Base-by-base conservation (phyloP, 2,888 invertebrate species). In the Sepiola atlantica region DNA sequence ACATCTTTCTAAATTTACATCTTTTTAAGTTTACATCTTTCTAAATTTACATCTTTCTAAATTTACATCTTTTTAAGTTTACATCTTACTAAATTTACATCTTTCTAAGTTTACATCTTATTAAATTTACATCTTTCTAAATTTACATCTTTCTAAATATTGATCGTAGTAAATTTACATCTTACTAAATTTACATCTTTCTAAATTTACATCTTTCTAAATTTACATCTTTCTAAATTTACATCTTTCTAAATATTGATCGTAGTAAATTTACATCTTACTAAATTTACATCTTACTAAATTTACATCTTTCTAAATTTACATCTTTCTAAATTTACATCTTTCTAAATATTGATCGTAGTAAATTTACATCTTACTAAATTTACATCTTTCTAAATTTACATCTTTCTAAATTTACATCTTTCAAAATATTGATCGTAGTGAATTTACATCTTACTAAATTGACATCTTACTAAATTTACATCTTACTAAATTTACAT, bases 91-190 rank as follows among this genome's bases (percentile, higher is more conserved):
- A 97, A 96, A 95, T 20, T 24, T 55, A 54, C 94, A n/a, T 35
- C 20, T 32, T 35, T n/a, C n/a, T 98, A 97, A 96, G 95, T 20
- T 24, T 55, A 54, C 94, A n/a, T 35, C 20, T 32, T 35, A 32
- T n/a, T 98, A 97, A 96, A 95, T 20, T 24, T 55, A 54, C 94
- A n/a, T 35, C 20, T 32, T 35, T n/a, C n/a, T 98, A 97, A 96
- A 95, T 20, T 24, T 55, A 54, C 94, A n/a, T 35, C 20, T 32
- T 35, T n/a, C n/a, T n/a, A n/a, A n/a, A n/a, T n/a, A n/a, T n/a
- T n/a, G n/a, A n/a, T n/a, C n/a, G n/a, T n/a, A 32, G 98, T 98
- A 97, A 96, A 95, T 20, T 24, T 55, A 54, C 94, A n/a, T 35
- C 20, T 32, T 35, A 32, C n/a, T n/a, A n/a, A n/a, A n/a, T n/a